These are phyloP conservation scores for Darevskia nairensis DNA, from an alignment of 2,797 vertebrate genomes.

Conservation along the genomic window DNA sequence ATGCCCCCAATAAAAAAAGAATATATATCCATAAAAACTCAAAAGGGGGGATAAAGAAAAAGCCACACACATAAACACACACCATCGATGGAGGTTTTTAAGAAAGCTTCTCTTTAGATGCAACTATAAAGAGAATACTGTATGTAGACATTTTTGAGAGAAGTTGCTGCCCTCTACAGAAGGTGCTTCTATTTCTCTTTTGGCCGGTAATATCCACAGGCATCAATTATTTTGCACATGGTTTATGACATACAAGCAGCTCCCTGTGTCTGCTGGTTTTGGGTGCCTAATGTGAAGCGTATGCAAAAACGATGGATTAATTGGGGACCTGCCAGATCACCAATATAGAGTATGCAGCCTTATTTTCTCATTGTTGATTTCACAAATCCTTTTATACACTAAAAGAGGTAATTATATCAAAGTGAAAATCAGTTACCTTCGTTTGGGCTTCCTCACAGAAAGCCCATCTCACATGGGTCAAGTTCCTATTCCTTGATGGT, in stretches of 20 bases:
- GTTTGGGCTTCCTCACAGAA: not conserved
- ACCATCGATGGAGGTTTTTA: slow-evolving; percentile 41
- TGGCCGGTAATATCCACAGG: slow-evolving; percentile 64
- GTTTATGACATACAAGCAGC: slow-evolving; percentile 58
- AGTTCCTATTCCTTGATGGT: not conserved
- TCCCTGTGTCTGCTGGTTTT: slow-evolving; percentile 51
- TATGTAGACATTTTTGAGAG: slow-evolving; percentile 56
- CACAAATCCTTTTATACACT: not conserved
- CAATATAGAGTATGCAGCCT: not conserved
- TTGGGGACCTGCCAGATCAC: not conserved
- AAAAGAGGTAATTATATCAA: not conserved
- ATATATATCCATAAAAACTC: slow-evolving; percentile 59
- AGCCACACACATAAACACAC: slow-evolving; percentile 23
- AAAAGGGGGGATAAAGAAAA: slow-evolving; percentile 41
- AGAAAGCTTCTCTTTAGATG: slow-evolving; percentile 58
- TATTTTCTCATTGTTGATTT: not conserved
- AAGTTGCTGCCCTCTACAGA: slow-evolving; percentile 49
- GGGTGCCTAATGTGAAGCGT: slow-evolving; percentile 55
- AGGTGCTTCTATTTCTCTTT: slow-evolving; percentile 53
- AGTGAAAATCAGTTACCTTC: not conserved
- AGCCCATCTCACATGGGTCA: not conserved
- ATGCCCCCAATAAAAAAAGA: slow-evolving; percentile 62
- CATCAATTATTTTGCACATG: slow-evolving; percentile 52
- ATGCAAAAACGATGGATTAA: slow-evolving; percentile 52
- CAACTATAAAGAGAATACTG: slow-evolving; percentile 59